These are phyloP conservation scores for Pasiphila rectangulata DNA, from an alignment of 2,888 invertebrate species.

Conservation along the genomic window DNA sequence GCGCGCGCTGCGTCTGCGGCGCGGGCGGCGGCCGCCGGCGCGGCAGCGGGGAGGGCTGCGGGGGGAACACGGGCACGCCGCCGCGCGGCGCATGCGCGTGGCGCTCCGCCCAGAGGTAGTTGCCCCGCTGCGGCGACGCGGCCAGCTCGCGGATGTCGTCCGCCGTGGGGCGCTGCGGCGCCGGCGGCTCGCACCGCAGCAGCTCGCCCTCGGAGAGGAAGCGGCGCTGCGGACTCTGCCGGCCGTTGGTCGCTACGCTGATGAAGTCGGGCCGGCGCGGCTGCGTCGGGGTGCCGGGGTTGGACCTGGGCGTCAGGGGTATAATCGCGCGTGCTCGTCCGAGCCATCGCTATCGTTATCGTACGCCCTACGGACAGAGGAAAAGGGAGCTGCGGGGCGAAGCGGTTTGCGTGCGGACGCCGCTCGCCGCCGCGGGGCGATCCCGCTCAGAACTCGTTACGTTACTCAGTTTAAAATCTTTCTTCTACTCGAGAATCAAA, in stretches of 20 bases:
- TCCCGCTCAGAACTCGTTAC: conserved; percentile 36
- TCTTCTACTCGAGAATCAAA: neutral
- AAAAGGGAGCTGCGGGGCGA: conserved; percentile 79
- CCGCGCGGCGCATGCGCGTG: conserved; percentile 57
- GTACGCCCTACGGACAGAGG: conserved; percentile 81
- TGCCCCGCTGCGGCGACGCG: conserved; percentile 89
- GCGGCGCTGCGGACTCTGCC: conserved; percentile 86
- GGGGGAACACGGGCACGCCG: conserved; percentile 62
- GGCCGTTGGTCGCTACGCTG: conserved; percentile 83
- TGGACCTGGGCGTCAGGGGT: conserved; percentile 88
- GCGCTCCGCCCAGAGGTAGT: conserved; percentile 78
- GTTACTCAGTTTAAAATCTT: conserved; percentile 11
- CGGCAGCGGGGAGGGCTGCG: conserved; percentile 53
- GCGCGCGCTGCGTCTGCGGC: conserved; percentile 67
- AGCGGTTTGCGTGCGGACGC: conserved; percentile 69
- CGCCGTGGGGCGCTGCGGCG: conserved; percentile 81
- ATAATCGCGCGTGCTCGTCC: conserved; percentile 79
- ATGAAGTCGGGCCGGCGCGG: conserved; percentile 94
- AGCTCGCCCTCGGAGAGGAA: conserved; percentile 92
- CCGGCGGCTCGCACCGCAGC: conserved; percentile 85
- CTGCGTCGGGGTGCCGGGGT: conserved; percentile 95
- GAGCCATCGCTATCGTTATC: conserved; percentile 78
- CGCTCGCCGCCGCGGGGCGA: conserved; percentile 49
- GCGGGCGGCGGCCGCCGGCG: conserved; percentile 71
- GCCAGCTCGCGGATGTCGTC: conserved; percentile 94